These are phyloP conservation scores for Trypoxylon attenuatum DNA, from an alignment of 2,888 invertebrate genomes.

Conservation along the genomic window DNA sequence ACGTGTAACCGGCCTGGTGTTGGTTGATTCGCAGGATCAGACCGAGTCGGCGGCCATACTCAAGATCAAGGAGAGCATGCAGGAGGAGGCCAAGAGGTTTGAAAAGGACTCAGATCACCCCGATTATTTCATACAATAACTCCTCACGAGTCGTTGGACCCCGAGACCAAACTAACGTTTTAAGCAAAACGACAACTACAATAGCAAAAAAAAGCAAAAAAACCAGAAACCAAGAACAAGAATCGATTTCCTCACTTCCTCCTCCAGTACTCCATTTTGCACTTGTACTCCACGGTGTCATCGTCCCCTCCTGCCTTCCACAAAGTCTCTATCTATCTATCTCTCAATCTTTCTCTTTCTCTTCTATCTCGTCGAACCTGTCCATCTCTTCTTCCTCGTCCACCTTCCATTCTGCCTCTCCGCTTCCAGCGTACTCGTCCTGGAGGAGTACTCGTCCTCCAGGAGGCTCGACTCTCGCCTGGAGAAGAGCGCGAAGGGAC, in stretches of 20 bases:
- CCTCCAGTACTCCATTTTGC: not conserved
- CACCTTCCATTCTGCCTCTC: not conserved
- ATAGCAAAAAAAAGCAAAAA: slow-evolving; percentile 29
- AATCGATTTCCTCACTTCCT: not conserved
- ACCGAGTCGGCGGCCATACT: slow-evolving; percentile 99
- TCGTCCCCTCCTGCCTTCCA: not conserved
- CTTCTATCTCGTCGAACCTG: not conserved
- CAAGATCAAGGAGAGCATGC: slow-evolving; percentile 99
- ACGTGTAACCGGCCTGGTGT: slow-evolving; percentile 74
- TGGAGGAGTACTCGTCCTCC: not conserved
- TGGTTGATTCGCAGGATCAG: slow-evolving; percentile 83
- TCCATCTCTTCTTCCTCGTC: not conserved
- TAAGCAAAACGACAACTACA: too few relatives aligned
- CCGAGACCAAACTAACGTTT: slow-evolving; percentile 67
- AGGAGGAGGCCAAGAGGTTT: slow-evolving; percentile 99
- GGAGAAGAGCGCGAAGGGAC: not conserved
- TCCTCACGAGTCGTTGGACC: slow-evolving; percentile 66
- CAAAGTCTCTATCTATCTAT: not conserved
- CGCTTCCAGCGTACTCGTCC: not conserved
- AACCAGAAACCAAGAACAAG: too few relatives aligned
- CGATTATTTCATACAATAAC: slow-evolving; percentile 97
- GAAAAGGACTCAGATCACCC: slow-evolving; percentile 98
- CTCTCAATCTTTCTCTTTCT: not conserved
- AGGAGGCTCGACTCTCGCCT: not conserved
- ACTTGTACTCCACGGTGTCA: not conserved